Evolutionary conservation across 2,113 vertebrate species (phyloP).

Genomic region (Illadopsis cleaveri): DNA sequence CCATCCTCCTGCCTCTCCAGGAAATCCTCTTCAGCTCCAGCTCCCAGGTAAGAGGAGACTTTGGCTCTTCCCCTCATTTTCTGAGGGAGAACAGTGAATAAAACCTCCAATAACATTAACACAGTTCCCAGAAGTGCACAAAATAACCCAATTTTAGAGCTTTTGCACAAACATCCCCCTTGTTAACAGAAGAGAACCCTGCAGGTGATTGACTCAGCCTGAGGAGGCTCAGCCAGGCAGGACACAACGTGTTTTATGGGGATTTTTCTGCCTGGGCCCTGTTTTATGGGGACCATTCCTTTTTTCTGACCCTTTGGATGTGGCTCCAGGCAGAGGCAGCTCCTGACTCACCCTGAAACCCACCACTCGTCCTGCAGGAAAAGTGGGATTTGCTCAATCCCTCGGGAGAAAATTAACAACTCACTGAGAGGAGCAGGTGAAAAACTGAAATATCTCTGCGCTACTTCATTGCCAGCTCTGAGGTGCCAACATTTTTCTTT

Average conservation of each 20-base stretch:
- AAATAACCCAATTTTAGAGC: neutral
- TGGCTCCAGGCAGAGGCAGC: neutral
- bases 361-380: neutral
- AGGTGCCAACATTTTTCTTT: neutral
- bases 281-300: neutral
- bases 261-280: neutral
- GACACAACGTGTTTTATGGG: neutral
- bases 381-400: neutral
- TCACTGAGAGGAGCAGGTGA: neutral
- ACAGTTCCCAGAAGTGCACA: no score
- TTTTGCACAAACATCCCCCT: neutral
- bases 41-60: neutral
- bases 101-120: rapidly evolving
- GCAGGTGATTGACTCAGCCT: neutral
- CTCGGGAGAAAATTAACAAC: neutral
- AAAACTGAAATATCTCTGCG: neutral
- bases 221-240: neutral
- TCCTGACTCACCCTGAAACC: neutral
- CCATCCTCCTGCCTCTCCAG: neutral
- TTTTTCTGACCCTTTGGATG: neutral
- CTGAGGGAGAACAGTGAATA: neutral
- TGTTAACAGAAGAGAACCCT: neutral
- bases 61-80: neutral
- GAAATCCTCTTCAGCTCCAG: neutral
- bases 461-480: neutral